phyloP scores from a whole-genome alignment of 2,113 vertebrate species.

The Gasterosteus nipponicus region DNA sequence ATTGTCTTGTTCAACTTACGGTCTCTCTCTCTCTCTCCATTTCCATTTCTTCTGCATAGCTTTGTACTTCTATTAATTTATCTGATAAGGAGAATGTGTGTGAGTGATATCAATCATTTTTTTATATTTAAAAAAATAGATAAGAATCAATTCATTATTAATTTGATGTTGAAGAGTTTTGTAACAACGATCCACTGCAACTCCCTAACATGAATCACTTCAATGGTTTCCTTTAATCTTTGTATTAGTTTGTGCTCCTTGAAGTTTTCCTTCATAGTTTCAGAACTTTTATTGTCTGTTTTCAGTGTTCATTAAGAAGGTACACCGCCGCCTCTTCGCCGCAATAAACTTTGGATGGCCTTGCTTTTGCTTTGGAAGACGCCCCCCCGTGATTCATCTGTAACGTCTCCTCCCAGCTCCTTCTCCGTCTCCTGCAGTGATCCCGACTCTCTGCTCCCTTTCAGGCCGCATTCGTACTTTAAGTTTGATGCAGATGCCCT shows the following conservation, averaged over 20 bases:
- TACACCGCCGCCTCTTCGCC: not conserved
- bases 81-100: not conserved
- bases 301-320: too few species aligned
- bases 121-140: not conserved
- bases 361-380: not conserved
- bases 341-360: not conserved
- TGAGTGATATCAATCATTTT: not conserved
- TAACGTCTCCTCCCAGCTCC: not conserved
- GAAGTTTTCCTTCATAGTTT: not conserved
- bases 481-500: constrained; percentile 17
- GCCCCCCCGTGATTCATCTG: not conserved
- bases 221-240: constrained; percentile 1
- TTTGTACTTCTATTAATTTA: constrained; percentile 10
- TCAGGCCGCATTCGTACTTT: not conserved
- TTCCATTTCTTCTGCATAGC: constrained; percentile 20
- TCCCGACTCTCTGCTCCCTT: constrained; percentile 12
- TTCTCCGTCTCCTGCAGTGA: not conserved
- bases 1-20: constrained; percentile 10
- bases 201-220: not conserved
- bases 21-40: constrained; percentile 3
- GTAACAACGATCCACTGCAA: not conserved
- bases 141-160: not conserved
- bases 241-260: not conserved
- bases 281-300: not conserved
- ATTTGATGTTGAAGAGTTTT: not conserved